Evolutionary conservation across 2,113 vertebrate species (phyloP).

Genomic region (Willisornis vidua): DNA sequence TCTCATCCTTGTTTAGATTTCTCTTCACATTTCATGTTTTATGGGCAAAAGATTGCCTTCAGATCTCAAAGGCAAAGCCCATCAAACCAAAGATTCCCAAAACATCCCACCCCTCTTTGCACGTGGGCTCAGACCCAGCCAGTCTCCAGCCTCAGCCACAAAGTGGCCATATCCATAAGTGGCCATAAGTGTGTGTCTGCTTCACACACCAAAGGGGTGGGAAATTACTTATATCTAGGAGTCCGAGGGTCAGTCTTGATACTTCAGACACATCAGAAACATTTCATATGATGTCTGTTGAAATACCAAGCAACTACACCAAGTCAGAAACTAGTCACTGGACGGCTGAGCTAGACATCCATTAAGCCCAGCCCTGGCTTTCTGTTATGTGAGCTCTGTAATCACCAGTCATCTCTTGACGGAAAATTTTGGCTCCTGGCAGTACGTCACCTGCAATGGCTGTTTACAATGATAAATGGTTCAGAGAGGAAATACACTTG

Average conservation of each 20-base stretch:
- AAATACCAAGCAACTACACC: neutral
- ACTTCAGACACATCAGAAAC: neutral
- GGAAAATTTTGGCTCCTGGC: neutral
- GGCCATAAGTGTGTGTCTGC: too few relatives aligned
- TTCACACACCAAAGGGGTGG: neutral
- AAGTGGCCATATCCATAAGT: neutral
- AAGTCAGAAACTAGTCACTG: neutral
- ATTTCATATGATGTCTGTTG: neutral
- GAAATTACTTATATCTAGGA: neutral
- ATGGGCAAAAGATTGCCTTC: neutral
- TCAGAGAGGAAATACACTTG: neutral
- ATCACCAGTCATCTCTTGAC: neutral
- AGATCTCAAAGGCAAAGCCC: neutral
- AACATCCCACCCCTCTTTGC: neutral
- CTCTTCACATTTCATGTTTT: neutral
- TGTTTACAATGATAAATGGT: neutral
- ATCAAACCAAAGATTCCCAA: accelerated
- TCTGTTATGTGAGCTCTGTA: neutral
- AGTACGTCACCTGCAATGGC: neutral
- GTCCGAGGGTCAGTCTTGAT: neutral
- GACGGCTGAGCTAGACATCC: neutral
- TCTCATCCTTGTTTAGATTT: neutral
- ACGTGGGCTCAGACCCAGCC: accelerated
- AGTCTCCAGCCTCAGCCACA: neutral
- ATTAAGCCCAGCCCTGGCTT: neutral